A percentile compares a stretch with the other conserved stretches of the same genome.
Conservation (phyloP, 1,140 invertebrate species). For the Ditylenchus dipsaci region DNA sequence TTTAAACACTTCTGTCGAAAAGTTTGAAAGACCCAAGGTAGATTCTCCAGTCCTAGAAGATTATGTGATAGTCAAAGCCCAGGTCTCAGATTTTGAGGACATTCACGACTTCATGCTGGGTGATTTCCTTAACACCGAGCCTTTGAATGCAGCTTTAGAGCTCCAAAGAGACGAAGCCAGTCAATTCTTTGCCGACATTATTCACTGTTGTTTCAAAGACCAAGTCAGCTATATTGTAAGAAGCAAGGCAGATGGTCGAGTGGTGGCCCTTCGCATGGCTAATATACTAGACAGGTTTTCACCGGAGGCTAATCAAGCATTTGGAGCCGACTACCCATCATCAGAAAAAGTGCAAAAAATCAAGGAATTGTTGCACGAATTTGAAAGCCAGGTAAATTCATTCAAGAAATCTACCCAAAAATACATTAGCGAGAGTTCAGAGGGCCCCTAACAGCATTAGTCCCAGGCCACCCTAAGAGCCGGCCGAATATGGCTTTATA, state of each 20-base stretch:
- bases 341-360: not conserved
- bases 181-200: conserved; percentile 16
- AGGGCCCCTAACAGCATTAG: no score
- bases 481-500: no score
- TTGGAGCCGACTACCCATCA: not conserved
- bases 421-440: no score
- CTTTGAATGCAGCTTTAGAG: conserved; percentile 18
- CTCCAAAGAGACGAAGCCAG: conserved; percentile 14
- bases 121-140: conserved; percentile 21
- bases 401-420: no score
- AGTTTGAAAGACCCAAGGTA: no score
- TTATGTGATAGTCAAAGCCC: not conserved
- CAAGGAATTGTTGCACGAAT: not conserved
- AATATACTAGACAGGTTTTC: not conserved
- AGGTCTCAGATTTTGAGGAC: not conserved
- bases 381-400: not conserved
- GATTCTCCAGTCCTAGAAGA: not conserved
- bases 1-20: no score
- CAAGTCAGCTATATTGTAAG: not conserved
- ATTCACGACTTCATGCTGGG: conserved; percentile 2
- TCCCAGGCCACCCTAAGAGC: no score
- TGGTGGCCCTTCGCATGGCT: not conserved
- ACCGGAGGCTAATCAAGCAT: not conserved
- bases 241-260: not conserved
- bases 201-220: not conserved